Evolutionary conservation across 2,797 vertebrate genomes (phyloP).

Genomic region (Smutsia gigantea): DNA sequence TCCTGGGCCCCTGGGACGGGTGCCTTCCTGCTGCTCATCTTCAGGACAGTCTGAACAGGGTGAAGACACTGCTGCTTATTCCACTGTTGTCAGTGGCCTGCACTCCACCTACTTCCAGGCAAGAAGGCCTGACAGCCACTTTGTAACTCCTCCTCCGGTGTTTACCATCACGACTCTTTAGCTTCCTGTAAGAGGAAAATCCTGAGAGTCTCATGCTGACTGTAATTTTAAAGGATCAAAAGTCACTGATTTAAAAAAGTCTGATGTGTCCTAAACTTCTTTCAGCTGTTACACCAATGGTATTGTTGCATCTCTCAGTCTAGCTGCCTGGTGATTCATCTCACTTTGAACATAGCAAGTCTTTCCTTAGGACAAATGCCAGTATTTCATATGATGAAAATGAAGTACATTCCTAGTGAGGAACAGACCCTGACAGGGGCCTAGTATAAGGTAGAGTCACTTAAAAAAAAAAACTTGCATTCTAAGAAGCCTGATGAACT

Average conservation of each 20-base stretch:
- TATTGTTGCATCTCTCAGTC: neutral
- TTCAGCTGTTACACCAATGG: neutral
- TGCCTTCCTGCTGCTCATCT: neutral
- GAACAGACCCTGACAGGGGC: neutral
- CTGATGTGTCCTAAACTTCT: neutral
- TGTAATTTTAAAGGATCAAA: neutral
- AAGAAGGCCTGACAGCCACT: neutral
- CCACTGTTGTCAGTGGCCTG: neutral
- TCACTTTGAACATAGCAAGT: neutral
- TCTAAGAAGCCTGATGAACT: neutral
- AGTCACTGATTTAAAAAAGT: neutral
- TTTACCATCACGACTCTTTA: neutral
- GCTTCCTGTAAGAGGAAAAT: constrained; percentile 22
- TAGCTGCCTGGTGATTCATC: neutral
- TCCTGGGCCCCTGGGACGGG: neutral
- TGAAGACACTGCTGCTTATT: neutral
- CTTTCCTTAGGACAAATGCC: neutral
- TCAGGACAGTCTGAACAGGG: neutral
- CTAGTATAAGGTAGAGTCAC: neutral
- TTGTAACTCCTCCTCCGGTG: neutral
- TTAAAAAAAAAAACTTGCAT: neutral
- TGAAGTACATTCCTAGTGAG: neutral
- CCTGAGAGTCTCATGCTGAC: neutral
- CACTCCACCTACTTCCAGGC: accelerated
- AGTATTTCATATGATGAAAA: neutral